These are phyloP conservation scores for Drosophila sechellia DNA, from an alignment of 1,140 invertebrate genomes.

Conservation along the genomic window DNA sequence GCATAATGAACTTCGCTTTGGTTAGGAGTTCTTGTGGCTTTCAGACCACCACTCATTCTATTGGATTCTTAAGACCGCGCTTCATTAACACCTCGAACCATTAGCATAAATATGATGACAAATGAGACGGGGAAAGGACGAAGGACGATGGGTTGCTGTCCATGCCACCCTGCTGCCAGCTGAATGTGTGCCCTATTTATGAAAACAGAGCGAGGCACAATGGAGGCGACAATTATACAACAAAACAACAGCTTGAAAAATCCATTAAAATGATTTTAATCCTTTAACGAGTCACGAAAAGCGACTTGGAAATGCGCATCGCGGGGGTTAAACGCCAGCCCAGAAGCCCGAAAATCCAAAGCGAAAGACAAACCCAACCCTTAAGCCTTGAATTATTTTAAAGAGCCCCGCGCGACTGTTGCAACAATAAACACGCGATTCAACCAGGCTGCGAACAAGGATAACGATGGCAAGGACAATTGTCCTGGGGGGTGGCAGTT, in stretches of 20 bases:
- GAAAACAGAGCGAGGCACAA: constrained; percentile 45
- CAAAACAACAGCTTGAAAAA: constrained; percentile 83
- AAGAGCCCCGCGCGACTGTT: constrained; percentile 72
- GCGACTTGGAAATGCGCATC: constrained; percentile 44
- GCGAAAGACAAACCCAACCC: constrained; percentile 24
- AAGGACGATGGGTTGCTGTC: constrained; percentile 22
- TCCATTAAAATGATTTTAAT: constrained; percentile 83
- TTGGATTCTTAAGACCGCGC: constrained; percentile 12
- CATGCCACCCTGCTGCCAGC: constrained; percentile 17
- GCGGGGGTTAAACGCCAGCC: constrained; percentile 24
- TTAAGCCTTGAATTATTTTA: constrained; percentile 75
- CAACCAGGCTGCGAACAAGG: constrained; percentile 79
- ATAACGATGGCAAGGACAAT: constrained; percentile 68
- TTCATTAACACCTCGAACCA: constrained; percentile 66
- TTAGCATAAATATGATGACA: constrained; percentile 76
- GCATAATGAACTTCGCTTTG: background rate
- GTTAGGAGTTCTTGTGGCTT: background rate
- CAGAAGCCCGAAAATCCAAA: constrained; percentile 12
- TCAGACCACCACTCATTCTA: background rate
- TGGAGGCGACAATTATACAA: constrained; percentile 77
- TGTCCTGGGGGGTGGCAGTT: constrained; percentile 7
- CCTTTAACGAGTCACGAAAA: constrained; percentile 81
- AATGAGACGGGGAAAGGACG: constrained; percentile 53
- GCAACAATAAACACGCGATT: constrained; percentile 82
- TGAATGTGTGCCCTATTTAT: constrained; percentile 68